Conservation (phyloP, 1,140 invertebrate genomes). For the Macrobrachium rosenbergii region DNA sequence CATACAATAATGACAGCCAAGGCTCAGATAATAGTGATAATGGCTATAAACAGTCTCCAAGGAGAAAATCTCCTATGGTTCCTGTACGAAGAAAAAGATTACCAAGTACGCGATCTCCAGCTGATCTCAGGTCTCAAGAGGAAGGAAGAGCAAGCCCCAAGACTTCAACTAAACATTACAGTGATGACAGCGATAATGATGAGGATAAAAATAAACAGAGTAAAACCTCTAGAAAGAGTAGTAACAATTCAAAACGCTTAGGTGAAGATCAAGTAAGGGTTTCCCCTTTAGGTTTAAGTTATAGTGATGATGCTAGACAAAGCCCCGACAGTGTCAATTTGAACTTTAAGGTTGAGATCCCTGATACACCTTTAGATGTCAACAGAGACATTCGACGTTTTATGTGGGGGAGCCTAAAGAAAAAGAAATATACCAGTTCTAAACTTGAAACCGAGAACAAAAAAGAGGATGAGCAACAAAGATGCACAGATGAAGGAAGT, state of each 20-base stretch:
- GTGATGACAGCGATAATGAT: too few species aligned
- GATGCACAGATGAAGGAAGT: too few species aligned
- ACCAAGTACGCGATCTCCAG: neutral
- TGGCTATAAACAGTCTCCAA: neutral
- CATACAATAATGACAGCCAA: neutral
- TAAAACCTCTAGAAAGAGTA: neutral
- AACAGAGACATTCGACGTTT: constrained; percentile 20
- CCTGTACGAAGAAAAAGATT: constrained; percentile 10
- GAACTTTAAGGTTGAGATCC: neutral
- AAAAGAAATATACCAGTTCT: constrained; percentile 4
- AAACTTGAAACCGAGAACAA: constrained; percentile 2
- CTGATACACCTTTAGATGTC: constrained; percentile 4
- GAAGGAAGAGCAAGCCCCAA: neutral
- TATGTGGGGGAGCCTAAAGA: constrained; percentile 29
- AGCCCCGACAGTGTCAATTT: neutral
- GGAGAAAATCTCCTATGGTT: neutral
- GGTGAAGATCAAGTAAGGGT: neutral
- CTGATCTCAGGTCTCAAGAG: constrained; percentile 18
- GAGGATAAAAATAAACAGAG: neutral
- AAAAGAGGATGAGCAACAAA: neutral
- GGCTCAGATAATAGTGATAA: neutral
- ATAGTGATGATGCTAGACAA: constrained; percentile 20
- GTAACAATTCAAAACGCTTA: neutral
- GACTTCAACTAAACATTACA: neutral
- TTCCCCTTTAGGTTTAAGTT: constrained; percentile 4